Conservation (phyloP, 2,888 invertebrate species). For the Rapana venosa region DNA sequence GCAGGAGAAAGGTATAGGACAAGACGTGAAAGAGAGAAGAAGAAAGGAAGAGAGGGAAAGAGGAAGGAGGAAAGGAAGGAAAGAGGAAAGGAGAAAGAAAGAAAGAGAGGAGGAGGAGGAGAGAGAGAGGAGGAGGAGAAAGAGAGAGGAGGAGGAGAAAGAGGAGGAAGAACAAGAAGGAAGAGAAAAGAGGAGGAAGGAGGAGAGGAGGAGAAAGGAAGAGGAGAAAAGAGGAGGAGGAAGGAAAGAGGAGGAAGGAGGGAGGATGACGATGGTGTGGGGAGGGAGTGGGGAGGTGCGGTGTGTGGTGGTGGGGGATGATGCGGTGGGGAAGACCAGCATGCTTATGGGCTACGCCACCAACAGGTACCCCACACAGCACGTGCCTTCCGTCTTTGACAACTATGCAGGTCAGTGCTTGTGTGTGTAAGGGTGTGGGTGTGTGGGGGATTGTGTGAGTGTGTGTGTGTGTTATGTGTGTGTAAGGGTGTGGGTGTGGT, state of each 20-base stretch:
- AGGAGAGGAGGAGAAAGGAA: neutral
- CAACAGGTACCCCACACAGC: conserved; percentile 65
- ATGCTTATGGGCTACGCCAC: conserved; percentile 68
- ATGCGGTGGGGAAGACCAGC: conserved; percentile 69
- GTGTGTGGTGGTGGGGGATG: conserved; percentile 69
- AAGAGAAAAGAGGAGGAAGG: neutral
- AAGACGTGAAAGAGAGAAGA: neutral
- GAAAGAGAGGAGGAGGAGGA: too few species aligned
- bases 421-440: neutral
- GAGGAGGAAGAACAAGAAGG: too few species aligned
- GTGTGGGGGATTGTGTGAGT: neutral
- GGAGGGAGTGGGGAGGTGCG: conserved; percentile 48
- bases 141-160: too few species aligned
- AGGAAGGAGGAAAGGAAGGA: too few species aligned
- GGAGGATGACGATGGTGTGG: conserved; percentile 21
- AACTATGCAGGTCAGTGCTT: conserved; percentile 63
- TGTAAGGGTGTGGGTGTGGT: neutral
- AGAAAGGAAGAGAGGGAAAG: neutral
- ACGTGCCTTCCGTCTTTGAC: conserved; percentile 67
- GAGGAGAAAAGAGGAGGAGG: neutral
- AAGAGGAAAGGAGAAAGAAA: too few species aligned
- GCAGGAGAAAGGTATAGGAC: neutral
- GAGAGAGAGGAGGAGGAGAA: neutral
- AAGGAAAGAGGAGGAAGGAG: neutral
- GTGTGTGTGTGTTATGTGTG: neutral